Percentiles rank a stretch among this genome's conserved stretches.
phyloP scores from a whole-genome alignment of 2,888 invertebrate genomes.

The Diachrysia chrysitis region DNA sequence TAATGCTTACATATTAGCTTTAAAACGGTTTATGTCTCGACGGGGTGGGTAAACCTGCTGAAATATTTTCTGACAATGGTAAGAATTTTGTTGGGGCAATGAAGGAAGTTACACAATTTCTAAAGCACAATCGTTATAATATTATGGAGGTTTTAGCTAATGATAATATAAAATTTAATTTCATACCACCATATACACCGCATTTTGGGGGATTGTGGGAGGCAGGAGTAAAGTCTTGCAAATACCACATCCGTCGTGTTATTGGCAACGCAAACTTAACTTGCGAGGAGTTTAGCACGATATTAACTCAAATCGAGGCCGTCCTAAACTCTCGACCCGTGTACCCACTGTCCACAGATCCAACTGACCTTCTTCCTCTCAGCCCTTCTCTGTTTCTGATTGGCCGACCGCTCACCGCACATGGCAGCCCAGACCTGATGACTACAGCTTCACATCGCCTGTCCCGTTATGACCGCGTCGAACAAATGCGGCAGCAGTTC shows the following conservation, averaged over 20 bases:
- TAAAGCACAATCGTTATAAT: not conserved
- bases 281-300: not conserved
- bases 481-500: slow-evolving; percentile 5
- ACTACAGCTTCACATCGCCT: slow-evolving; percentile 9
- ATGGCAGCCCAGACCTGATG: slow-evolving; percentile 4
- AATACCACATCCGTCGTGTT: not conserved
- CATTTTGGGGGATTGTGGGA: not conserved
- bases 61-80: not conserved
- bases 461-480: slow-evolving; percentile 3
- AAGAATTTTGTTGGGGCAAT: not conserved
- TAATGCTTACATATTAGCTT: not conserved
- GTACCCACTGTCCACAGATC: not conserved
- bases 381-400: not conserved
- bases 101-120: not conserved
- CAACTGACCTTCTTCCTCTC: not conserved
- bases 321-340: not conserved
- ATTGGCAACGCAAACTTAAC: not conserved
- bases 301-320: not conserved
- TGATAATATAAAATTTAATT: not conserved
- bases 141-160: not conserved
- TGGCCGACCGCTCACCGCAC: slow-evolving; percentile 1
- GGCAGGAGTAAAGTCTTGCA: not conserved
- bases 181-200: not conserved
- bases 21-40: not conserved
- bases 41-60: not conserved